These are phyloP conservation scores for Rhamnusium bicolor DNA, from an alignment of 2,888 invertebrate species.

Conservation along the genomic window DNA sequence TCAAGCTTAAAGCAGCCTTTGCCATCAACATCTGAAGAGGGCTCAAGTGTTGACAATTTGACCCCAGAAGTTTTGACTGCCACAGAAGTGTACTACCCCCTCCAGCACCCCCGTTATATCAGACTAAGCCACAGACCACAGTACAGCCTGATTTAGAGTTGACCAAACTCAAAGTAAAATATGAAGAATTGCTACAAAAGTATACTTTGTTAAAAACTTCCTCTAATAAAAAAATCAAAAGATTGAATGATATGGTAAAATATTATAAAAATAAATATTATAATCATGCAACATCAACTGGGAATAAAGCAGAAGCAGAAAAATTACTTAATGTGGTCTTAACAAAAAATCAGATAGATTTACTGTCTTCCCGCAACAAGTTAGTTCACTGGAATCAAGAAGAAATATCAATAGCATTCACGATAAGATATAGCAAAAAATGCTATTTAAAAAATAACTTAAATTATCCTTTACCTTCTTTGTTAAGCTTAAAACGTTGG, in stretches of 20 bases:
- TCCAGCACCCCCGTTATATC: not conserved
- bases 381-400: not conserved
- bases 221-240: not conserved
- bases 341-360: too few relatives aligned
- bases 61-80: not conserved
- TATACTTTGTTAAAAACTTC: too few relatives aligned
- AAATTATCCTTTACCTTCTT: constrained; percentile 22
- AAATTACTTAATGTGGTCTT: not conserved
- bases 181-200: not conserved
- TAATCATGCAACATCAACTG: not conserved
- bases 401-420: too few relatives aligned
- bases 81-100: not conserved
- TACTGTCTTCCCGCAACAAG: not conserved
- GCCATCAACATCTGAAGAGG: not conserved
- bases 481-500: constrained; percentile 44
- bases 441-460: not conserved
- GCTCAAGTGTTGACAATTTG: too few relatives aligned
- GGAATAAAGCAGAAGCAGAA: not conserved
- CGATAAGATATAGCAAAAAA: too few relatives aligned
- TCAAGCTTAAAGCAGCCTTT: not conserved
- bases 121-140: not conserved
- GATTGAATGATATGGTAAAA: not conserved
- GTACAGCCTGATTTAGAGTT: too few relatives aligned
- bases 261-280: not conserved
- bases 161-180: too few relatives aligned